Evolutionary conservation across 2,888 invertebrate species (phyloP).

Genomic region (Cryptus armator): DNA sequence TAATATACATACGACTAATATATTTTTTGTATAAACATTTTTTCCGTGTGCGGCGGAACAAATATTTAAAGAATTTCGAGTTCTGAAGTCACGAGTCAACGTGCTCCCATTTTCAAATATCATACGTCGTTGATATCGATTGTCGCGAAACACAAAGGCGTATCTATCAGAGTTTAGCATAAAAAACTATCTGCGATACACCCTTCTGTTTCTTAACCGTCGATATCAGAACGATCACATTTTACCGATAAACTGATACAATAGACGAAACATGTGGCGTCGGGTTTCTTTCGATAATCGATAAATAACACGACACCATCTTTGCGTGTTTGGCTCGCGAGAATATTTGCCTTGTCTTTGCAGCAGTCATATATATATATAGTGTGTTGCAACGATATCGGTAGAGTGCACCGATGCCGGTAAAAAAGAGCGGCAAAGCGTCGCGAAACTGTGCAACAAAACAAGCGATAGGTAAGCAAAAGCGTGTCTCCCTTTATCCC

Average conservation of each 20-base stretch:
- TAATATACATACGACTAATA: too few species aligned
- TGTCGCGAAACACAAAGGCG: too few species aligned
- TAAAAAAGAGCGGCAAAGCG: neutral
- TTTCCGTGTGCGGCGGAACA: too few species aligned
- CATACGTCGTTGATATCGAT: too few species aligned
- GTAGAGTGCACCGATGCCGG: neutral
- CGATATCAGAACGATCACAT: neutral
- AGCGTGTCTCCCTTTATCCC: slow-evolving; percentile 6
- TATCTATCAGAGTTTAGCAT: too few species aligned
- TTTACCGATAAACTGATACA: neutral
- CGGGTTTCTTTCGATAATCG: slow-evolving; percentile 16
- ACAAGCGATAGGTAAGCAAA: slow-evolving; percentile 9
- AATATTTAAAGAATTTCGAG: too few species aligned
- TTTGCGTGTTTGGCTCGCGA: slow-evolving; percentile 12
- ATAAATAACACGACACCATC: slow-evolving; percentile 23
- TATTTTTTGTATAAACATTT: too few species aligned
- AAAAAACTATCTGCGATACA: too few species aligned
- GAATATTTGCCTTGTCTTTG: slow-evolving; percentile 20
- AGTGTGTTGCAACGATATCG: neutral
- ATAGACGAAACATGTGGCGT: slow-evolving; percentile 18
- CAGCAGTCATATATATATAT: neutral
- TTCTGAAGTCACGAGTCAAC: too few species aligned
- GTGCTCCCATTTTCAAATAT: too few species aligned
- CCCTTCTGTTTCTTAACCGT: too few species aligned
- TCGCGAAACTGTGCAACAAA: neutral